Base-by-base conservation (phyloP, 2,113 vertebrate genomes). In the Helogale parvula region DNA sequence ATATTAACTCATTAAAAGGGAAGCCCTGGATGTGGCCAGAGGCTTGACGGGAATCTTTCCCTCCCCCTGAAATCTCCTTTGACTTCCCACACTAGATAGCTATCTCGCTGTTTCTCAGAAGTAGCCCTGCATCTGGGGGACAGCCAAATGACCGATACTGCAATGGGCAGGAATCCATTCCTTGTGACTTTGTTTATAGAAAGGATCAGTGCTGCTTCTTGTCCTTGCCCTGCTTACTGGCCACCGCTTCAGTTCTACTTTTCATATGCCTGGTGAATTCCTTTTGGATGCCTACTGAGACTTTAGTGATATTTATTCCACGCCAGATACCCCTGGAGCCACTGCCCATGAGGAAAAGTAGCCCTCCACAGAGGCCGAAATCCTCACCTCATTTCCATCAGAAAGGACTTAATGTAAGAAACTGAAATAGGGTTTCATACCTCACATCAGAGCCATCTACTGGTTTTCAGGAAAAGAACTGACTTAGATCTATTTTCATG, bases 1-100 rank as follows among this genome's bases (percentile, higher is more conserved):
- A 81, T 96, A 94, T 97, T 97, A 97, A 72, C 69, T 96, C 93
- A 83, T 96, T 94, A 84, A 68, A 97, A 94, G 21, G 82, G 90
- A 98, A 97, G 21, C 92, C 65, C 76, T 88, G 41, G 50, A 96
- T 96, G 38, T 96, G 87, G 68, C 94, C 84, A 85, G 88, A 76
- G 71, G 54, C 96, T 97, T 96, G 35, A 88, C 0, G 38, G 94
- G 97, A 90, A 86, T 50, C 54, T 50, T 2, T 7, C 77, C n/a
- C 5, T 31, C 91, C 92, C 38, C 35, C 50, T 3, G 17, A 85
- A 60, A 71, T 69, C 93, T 96, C 68, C 82, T 41, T 87, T 96
- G 69, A 41, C 95, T 93, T 97, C 86, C 65, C 87, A 96, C 79
- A 72, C 77, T 87, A 60, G 68, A 90, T 41, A 27, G 85, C 74